Conservation (phyloP, 2,797 vertebrate species). For the Ateles fusciceps region DNA sequence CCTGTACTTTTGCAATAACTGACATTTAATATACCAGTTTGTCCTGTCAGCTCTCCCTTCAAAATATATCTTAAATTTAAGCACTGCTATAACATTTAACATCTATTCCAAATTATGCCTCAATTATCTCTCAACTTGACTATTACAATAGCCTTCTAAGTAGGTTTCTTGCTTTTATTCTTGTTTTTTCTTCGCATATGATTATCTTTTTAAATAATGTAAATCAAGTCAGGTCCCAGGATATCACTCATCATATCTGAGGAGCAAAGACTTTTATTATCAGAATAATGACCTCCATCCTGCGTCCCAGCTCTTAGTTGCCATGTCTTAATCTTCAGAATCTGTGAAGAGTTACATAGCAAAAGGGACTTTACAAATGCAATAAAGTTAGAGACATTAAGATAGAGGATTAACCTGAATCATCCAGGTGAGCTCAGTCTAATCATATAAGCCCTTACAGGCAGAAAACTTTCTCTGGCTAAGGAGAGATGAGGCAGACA, state of each 20-base stretch:
- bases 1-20: neutral
- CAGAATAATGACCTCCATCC: neutral
- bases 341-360: accelerated
- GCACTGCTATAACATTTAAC: neutral
- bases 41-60: neutral
- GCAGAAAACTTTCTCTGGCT: neutral
- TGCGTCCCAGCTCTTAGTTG: neutral
- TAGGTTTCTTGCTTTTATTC: neutral
- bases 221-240: neutral
- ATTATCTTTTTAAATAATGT: neutral
- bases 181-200: neutral
- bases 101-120: neutral
- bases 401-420: neutral
- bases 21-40: neutral
- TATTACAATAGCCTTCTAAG: neutral
- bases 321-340: neutral
- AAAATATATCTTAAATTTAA: neutral
- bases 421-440: neutral
- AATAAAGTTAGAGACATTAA: neutral
- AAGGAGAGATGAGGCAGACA: neutral
- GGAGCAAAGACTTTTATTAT: neutral
- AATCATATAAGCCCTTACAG: neutral
- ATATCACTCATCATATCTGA: neutral
- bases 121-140: neutral
- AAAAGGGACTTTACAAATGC: neutral